These are phyloP conservation scores for Neogale vison DNA, from an alignment of 2,113 vertebrate genomes.

Conservation along the genomic window DNA sequence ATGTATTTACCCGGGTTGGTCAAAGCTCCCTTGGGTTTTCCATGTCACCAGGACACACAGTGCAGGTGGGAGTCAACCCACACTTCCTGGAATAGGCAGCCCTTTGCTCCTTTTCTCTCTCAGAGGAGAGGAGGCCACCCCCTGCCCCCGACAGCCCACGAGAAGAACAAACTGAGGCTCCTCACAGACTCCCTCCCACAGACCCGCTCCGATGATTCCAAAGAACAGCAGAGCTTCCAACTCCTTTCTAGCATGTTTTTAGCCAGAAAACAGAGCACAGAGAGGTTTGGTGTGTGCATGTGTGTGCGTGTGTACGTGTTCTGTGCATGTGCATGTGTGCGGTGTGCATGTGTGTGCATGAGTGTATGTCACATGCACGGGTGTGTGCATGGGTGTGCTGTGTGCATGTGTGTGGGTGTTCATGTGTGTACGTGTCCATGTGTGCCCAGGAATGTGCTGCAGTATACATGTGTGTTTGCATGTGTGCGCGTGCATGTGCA, in stretches of 20 bases:
- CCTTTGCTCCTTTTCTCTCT: background rate
- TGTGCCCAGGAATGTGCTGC: too few species aligned
- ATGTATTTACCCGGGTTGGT: background rate
- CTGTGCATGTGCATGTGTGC: too few species aligned
- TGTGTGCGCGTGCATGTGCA: too few species aligned
- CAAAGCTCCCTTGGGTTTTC: too few species aligned
- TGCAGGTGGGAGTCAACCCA: background rate
- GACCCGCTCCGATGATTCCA: accelerated
- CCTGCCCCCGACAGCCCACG: too few species aligned
- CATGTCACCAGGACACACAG: background rate
- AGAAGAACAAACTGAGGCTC: background rate
- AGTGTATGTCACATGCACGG: too few species aligned
- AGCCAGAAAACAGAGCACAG: background rate
- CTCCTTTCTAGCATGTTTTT: accelerated
- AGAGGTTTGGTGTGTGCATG: background rate
- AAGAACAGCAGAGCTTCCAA: background rate
- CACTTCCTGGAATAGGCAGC: accelerated
- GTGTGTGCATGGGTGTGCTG: too few species aligned
- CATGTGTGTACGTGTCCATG: too few species aligned
- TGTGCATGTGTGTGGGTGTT: too few species aligned
- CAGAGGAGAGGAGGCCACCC: too few species aligned
- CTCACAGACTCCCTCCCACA: background rate
- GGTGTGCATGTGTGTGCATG: too few species aligned
- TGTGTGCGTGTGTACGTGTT: background rate
- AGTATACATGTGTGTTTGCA: too few species aligned